These are phyloP conservation scores for Eilema depressum DNA, from an alignment of 2,888 invertebrate species.

Conservation along the genomic window DNA sequence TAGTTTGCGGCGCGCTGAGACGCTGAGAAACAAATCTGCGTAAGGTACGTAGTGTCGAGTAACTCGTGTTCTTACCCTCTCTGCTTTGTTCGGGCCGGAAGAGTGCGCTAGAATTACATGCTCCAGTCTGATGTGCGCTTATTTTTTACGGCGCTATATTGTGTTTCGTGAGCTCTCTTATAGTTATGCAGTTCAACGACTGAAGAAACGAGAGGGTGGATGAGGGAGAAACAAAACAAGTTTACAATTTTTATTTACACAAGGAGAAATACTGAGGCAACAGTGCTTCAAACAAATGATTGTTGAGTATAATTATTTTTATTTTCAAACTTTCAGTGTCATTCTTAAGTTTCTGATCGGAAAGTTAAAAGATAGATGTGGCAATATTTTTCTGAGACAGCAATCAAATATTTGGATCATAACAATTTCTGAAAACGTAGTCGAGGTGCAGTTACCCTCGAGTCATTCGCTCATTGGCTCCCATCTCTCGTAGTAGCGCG, in stretches of 20 bases:
- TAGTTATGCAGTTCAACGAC: constrained; percentile 85
- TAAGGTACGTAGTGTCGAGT: constrained; percentile 86
- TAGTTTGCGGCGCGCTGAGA: constrained; percentile 62
- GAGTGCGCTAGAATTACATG: constrained; percentile 87
- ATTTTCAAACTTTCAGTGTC: constrained; percentile 13
- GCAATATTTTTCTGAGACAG: constrained; percentile 51
- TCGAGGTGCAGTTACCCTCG: constrained; percentile 53
- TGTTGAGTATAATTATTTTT: constrained; percentile 26
- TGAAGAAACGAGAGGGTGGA: constrained; percentile 81
- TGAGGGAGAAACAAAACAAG: constrained; percentile 78
- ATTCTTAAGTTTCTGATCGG: constrained; percentile 22
- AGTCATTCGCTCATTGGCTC: constrained; percentile 65
- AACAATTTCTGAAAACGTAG: constrained; percentile 59
- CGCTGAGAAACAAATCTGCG: constrained; percentile 86
- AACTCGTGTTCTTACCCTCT: constrained; percentile 87
- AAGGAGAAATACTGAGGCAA: constrained; percentile 58
- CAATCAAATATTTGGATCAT: constrained; percentile 56
- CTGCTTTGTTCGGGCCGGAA: constrained; percentile 87
- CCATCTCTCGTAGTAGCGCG: constrained; percentile 69
- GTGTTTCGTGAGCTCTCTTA: constrained; percentile 79
- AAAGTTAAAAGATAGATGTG: constrained; percentile 23
- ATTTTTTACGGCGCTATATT: constrained; percentile 86
- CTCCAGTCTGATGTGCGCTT: constrained; percentile 87
- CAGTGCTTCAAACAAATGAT: constrained; percentile 47
- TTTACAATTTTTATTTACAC: constrained; percentile 72